These are phyloP conservation scores for Eulemur mongoz DNA, from an alignment of 2,797 vertebrate species.

Conservation along the genomic window DNA sequence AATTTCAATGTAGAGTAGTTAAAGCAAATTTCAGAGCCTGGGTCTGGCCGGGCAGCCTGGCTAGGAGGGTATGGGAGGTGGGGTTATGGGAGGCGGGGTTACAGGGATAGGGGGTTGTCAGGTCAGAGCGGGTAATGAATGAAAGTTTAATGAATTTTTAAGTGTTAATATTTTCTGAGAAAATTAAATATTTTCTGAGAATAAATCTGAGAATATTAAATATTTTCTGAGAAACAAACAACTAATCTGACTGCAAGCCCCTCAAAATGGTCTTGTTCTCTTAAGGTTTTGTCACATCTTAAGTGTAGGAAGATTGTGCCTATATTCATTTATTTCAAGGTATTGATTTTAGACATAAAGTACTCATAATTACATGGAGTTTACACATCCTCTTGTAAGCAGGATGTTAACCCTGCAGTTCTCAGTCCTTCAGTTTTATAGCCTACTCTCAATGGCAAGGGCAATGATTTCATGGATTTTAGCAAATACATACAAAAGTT, in stretches of 20 bases:
- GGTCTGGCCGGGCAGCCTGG: neutral
- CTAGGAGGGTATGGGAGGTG: neutral
- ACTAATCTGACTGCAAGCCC: neutral
- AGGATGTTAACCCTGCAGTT: neutral
- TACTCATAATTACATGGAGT: neutral
- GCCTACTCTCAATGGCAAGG: neutral
- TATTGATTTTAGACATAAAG: conserved; percentile 18
- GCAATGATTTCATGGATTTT: neutral
- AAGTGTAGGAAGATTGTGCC: neutral
- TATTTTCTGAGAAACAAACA: conserved; percentile 2
- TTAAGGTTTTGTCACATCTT: conserved; percentile 7
- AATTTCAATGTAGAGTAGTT: neutral
- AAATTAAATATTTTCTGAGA: neutral
- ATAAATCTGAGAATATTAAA: too few species aligned
- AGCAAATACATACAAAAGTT: neutral
- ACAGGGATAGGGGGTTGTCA: neutral
- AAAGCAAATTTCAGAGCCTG: neutral
- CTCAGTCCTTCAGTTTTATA: neutral
- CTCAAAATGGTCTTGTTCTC: neutral
- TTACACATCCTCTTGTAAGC: neutral
- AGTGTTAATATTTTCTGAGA: neutral
- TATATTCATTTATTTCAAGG: neutral
- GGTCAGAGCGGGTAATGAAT: neutral
- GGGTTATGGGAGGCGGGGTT: fast-evolving
- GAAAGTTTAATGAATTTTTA: neutral